Conservation (phyloP, 2,888 invertebrate genomes). For the Orchesella flavescens region DNA sequence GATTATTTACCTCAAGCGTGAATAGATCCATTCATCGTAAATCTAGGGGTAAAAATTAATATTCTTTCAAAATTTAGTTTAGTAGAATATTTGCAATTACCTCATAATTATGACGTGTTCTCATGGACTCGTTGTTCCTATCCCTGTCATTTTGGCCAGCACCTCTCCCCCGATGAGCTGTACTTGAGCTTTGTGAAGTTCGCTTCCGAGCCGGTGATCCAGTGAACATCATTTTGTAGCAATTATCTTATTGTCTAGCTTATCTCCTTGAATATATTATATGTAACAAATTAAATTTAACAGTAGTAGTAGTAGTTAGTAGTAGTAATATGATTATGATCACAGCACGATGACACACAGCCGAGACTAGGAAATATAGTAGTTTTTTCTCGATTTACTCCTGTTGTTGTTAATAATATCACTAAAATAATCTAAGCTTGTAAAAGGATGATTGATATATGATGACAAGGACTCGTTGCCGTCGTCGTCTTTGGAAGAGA, state of each 20-base stretch:
- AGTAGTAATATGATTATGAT: too few relatives aligned
- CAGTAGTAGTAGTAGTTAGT: too few relatives aligned
- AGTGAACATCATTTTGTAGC: slow-evolving; percentile 71
- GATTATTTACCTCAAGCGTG: too few relatives aligned
- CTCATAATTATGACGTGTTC: slow-evolving; percentile 69
- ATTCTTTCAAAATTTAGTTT: too few relatives aligned
- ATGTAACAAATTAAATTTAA: too few relatives aligned
- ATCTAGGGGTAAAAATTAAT: too few relatives aligned
- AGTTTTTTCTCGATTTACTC: too few relatives aligned
- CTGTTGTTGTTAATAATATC: too few relatives aligned
- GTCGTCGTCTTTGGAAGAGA: not conserved
- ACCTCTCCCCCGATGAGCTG: slow-evolving; percentile 50
- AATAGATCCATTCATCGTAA: too few relatives aligned
- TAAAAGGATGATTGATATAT: not conserved
- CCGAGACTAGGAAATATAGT: not conserved
- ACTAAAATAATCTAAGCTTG: too few relatives aligned
- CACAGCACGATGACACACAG: not conserved
- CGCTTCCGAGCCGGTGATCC: slow-evolving; percentile 70
- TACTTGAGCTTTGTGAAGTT: slow-evolving; percentile 62
- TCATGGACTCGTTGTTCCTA: slow-evolving; percentile 30
- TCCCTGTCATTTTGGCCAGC: slow-evolving; percentile 50
- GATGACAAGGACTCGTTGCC: too few relatives aligned
- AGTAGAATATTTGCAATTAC: slow-evolving; percentile 26
- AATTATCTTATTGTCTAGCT: not conserved
- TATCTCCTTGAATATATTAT: not conserved